These are phyloP conservation scores for Megaceryle maxima DNA, from an alignment of 2,113 vertebrate genomes.

Conservation along the genomic window DNA sequence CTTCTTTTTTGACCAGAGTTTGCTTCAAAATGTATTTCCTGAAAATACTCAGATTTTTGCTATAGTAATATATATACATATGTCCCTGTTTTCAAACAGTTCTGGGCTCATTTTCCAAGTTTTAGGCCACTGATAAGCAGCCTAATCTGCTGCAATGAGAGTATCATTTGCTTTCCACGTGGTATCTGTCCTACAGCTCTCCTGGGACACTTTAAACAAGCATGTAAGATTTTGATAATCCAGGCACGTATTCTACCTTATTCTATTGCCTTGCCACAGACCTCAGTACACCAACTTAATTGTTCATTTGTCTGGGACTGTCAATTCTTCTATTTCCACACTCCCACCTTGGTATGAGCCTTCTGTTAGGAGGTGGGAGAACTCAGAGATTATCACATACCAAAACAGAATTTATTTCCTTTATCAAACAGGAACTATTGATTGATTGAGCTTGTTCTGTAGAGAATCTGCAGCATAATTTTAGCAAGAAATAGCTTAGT, in stretches of 20 bases:
- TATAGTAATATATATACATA: not conserved
- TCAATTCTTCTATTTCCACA: not conserved
- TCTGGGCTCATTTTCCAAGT: not conserved
- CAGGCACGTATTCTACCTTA: not conserved
- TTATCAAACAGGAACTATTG: slow-evolving; percentile 22
- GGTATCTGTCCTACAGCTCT: not conserved
- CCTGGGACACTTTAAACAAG: slow-evolving; percentile 16
- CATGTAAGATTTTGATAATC: not conserved
- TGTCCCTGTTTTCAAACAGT: not conserved
- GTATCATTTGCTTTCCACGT: not conserved
- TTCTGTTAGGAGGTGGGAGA: not conserved
- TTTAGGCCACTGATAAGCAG: not conserved
- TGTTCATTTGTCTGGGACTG: slow-evolving; percentile 52
- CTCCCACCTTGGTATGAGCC: not conserved
- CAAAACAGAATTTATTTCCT: slow-evolving; percentile 46
- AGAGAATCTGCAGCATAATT: not conserved
- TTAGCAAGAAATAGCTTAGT: not conserved
- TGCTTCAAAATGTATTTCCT: not conserved
- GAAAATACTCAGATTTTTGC: not conserved
- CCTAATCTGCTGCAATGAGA: not conserved
- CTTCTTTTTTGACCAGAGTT: not conserved
- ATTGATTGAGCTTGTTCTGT: not conserved
- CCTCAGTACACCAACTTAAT: slow-evolving; percentile 24
- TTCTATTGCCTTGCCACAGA: slow-evolving; percentile 23
- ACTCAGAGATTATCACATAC: not conserved